These are phyloP conservation scores for Andrena fulva DNA, from an alignment of 2,888 invertebrate species.

Conservation along the genomic window DNA sequence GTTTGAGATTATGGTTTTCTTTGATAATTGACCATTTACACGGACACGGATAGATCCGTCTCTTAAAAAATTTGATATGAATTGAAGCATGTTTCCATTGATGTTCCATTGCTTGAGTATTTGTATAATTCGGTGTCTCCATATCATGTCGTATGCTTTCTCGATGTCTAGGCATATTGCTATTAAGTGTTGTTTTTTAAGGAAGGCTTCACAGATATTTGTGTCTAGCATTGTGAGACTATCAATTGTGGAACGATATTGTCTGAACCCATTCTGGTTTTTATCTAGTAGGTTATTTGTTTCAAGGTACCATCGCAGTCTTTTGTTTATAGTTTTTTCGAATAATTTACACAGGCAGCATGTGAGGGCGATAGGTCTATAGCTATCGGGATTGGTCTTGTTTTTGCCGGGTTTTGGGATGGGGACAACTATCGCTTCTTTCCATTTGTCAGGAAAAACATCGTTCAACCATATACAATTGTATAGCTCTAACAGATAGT, in stretches of 20 bases:
- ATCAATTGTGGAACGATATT: background rate
- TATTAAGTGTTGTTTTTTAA: background rate
- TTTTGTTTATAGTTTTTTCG: background rate
- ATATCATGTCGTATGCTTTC: background rate
- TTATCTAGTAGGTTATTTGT: background rate
- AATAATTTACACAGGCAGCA: background rate
- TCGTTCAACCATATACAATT: background rate
- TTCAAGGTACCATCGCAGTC: background rate
- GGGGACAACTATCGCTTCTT: background rate
- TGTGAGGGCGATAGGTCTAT: background rate
- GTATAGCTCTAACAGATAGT: background rate
- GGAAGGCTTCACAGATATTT: background rate
- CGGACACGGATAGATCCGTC: background rate
- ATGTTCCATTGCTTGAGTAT: background rate
- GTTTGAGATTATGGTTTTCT: background rate
- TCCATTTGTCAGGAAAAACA: background rate
- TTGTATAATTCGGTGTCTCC: background rate
- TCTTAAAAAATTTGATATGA: conserved; percentile 1
- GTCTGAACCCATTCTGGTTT: conserved; percentile 3
- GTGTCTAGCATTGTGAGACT: background rate
- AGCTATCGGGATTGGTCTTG: background rate
- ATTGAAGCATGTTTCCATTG: background rate
- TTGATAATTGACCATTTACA: background rate
- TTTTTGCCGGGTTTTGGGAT: conserved; percentile 4
- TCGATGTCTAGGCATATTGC: background rate